A percentile compares a stretch with the other conserved stretches of the same genome.
These are phyloP conservation scores for Pseudorectes ferrugineus DNA, from an alignment of 2,113 vertebrate species.

Conservation along the genomic window DNA sequence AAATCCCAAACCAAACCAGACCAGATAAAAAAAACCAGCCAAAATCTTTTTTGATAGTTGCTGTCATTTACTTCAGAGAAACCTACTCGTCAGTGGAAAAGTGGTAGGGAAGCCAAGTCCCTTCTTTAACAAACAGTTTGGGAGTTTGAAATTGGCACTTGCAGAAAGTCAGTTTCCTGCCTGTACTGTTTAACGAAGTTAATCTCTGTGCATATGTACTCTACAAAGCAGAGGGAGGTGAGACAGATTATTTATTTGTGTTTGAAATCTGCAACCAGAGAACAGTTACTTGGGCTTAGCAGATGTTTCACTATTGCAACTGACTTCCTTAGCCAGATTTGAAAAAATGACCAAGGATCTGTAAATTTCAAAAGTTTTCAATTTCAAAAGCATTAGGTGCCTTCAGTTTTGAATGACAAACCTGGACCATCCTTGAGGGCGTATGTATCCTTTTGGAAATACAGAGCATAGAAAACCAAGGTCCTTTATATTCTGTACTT, in stretches of 20 bases:
- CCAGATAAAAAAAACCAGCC: fast-evolving
- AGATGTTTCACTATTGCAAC: neutral
- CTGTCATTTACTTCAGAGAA: neutral
- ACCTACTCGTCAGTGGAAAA: neutral
- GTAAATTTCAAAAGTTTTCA: neutral
- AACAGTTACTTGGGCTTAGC: neutral
- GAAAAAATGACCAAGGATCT: neutral
- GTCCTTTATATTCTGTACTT: neutral
- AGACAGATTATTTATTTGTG: neutral
- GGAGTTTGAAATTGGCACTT: neutral
- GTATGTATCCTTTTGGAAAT: neutral
- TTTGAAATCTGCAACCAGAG: neutral
- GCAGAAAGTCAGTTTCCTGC: neutral
- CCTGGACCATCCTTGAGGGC: neutral
- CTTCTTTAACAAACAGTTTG: neutral
- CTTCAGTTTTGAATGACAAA: neutral
- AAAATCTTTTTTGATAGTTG: neutral
- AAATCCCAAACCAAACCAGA: neutral
- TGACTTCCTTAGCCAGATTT: neutral
- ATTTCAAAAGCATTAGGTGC: neutral
- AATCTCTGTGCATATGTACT: neutral
- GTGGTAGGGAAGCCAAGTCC: neutral
- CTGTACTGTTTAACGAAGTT: neutral
- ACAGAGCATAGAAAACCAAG: neutral
- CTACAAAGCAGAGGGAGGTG: neutral